A percentile compares a stretch with the other conserved stretches of the same genome.
Conservation (phyloP, 2,113 vertebrate species). For the Uria aalge region DNA sequence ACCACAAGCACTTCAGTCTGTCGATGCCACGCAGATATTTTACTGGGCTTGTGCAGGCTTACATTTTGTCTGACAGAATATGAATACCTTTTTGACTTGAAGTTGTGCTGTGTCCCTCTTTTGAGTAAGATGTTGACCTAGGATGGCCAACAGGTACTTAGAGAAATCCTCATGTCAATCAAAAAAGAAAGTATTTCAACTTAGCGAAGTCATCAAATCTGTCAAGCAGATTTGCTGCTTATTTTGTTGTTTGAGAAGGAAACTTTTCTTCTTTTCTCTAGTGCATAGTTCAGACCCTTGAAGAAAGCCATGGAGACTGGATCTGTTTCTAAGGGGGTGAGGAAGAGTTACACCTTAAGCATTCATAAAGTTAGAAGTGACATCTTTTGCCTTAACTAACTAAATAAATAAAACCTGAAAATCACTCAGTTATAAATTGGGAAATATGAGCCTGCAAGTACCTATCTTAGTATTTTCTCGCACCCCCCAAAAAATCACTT, state of each 20-base stretch:
- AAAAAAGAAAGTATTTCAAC: background rate
- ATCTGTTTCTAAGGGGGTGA: background rate
- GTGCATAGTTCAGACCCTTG: background rate
- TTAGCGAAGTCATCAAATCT: background rate
- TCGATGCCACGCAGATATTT: background rate
- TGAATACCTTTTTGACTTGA: background rate
- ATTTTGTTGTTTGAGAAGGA: background rate
- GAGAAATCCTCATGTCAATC: background rate
- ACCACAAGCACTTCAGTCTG: background rate
- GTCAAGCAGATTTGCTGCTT: background rate
- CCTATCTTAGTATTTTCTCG: background rate
- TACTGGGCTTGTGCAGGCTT: background rate
- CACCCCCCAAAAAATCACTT: rapidly evolving
- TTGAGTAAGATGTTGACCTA: background rate
- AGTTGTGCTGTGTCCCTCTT: background rate
- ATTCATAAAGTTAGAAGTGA: background rate
- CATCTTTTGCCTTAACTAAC: background rate
- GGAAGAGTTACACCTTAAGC: background rate
- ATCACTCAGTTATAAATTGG: background rate
- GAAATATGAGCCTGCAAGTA: background rate
- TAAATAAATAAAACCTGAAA: background rate
- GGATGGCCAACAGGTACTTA: background rate
- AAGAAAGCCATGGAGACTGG: background rate
- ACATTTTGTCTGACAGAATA: background rate
- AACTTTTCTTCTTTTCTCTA: background rate